phyloP scores from a whole-genome alignment of 2,888 invertebrate species.

The Oscheius sp. region DNA sequence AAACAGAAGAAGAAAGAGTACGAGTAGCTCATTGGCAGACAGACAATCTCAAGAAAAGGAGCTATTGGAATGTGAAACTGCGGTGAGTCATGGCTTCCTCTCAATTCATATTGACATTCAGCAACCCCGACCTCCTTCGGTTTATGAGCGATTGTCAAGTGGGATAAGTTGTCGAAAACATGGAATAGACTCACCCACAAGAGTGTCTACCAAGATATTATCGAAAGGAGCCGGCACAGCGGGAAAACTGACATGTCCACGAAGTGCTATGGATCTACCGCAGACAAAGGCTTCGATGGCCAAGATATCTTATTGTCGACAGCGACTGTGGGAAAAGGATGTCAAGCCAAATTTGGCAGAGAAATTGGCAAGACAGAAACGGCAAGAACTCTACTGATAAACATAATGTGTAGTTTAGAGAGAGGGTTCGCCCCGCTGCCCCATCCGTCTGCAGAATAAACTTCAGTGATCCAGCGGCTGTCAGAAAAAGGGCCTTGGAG shows the following conservation, averaged over 20 bases:
- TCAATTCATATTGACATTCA: not conserved
- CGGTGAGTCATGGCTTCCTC: not conserved
- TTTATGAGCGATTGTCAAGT: constrained; percentile 42
- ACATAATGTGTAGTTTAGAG: not conserved
- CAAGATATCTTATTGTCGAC: constrained; percentile 71
- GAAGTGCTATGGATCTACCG: constrained; percentile 66
- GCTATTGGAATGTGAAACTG: not conserved
- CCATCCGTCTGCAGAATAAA: constrained; percentile 47
- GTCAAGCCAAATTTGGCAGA: constrained; percentile 58
- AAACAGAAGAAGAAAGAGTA: constrained; percentile 45
- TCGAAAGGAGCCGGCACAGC: constrained; percentile 9
- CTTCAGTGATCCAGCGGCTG: constrained; percentile 55
- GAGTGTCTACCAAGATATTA: not conserved
- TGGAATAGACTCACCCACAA: not conserved
- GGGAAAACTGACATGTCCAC: constrained; percentile 51
- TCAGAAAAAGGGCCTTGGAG: constrained; percentile 46
- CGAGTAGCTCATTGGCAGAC: constrained; percentile 46
- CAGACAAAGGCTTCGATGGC: constrained; percentile 71
- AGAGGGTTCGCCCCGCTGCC: not conserved
- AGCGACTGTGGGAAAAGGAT: constrained; percentile 67
- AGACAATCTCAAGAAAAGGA: constrained; percentile 41
- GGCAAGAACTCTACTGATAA: not conserved
- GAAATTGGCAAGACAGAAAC: constrained; percentile 57
- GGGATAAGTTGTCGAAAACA: constrained; percentile 17
- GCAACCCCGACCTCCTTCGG: constrained; percentile 31